Evolutionary conservation across 64 coral and sea anemone genomes (phyloP).

Genomic region (Montipora cactus): DNA sequence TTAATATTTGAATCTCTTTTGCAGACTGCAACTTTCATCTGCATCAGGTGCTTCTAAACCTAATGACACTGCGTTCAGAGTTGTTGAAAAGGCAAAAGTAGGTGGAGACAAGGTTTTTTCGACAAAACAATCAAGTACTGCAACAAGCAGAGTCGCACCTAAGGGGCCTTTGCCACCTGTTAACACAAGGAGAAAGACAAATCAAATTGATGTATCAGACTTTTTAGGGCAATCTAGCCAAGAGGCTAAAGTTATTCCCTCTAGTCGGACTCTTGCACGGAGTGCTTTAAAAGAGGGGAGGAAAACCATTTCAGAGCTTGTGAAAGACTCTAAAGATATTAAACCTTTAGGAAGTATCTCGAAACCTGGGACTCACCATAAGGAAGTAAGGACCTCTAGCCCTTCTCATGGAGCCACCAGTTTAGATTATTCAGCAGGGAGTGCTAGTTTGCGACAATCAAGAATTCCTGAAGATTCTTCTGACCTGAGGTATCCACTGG

Average conservation of each 20-base stretch:
- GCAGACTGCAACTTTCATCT: conserved; percentile 33
- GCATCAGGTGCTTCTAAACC: conserved; percentile 1
- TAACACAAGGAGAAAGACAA: conserved; percentile 86
- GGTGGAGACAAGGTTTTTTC: not conserved
- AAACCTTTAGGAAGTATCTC: conserved; percentile 96
- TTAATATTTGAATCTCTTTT: not conserved
- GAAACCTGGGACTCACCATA: conserved; percentile 65
- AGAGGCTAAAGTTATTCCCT: conserved; percentile 68
- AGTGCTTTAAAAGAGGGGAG: conserved; percentile 89
- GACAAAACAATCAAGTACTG: conserved; percentile 19
- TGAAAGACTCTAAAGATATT: conserved; percentile 95
- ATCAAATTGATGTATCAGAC: conserved; percentile 98
- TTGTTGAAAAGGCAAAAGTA: conserved; percentile 43
- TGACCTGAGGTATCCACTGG: conserved; percentile 58
- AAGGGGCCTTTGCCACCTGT: conserved; percentile 91
- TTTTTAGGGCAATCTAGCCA: conserved; percentile 81
- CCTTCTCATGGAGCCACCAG: conserved; percentile 66
- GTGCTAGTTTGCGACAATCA: conserved; percentile 78
- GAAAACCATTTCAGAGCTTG: conserved; percentile 85
- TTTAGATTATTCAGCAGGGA: conserved; percentile 83
- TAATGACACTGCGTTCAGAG: conserved; percentile 39
- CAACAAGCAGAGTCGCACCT: not conserved
- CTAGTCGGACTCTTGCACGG: conserved; percentile 79
- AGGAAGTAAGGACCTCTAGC: conserved; percentile 85
- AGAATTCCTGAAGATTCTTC: conserved; percentile 84